Evolutionary conservation across 2,113 vertebrate genomes (phyloP), one percentile per base, ranked within the genome.

Genomic region (Brevimyrus niger): DNA sequence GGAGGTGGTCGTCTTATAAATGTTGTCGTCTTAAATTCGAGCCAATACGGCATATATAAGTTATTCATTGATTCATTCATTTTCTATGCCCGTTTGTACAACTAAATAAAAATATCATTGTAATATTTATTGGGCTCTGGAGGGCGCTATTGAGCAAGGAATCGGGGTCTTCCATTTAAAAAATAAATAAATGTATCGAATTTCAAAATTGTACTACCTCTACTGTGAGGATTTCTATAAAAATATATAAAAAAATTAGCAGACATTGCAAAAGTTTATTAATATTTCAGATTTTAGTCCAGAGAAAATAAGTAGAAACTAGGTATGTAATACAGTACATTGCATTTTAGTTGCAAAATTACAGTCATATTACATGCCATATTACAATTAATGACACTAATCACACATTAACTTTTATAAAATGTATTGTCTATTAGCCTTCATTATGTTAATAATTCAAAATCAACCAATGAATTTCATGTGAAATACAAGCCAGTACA

Each of bases 71-170:
- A 27, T 65, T 27, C 8, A 65, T 69, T 69, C n/a, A 69, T 11
- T 69, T 27, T 11, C 61, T 65, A 27, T 65, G 13, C n/a, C 61
- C n/a, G n/a, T 11, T 31, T 11, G 61, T 13, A 31, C 10, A 69
- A 69, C 61, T 69, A 31, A 65, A 27, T 31, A 31, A 69, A 69
- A 87, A 51, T 21, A 44, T 90, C 17, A 85, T 21, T 90, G 48
- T 11, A 90, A 31, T 47, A 10, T 0, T 87, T 53, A 6, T 48
- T 3, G 10, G 53, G 92, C 94, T 92, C 86, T 65, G 92, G 94
- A 90, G 91, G 47, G 93, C 91, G 82, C 17, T 27, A 6, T 48
- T 44, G 23, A 17, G 38, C 69, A 82, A 38, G 31, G 44, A 82
- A n/a, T 87, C 4, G 0, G 86, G 5, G 61, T 17, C 5, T 27